Percentiles rank a stretch among this genome's conserved stretches.
These are phyloP conservation scores for Heloderma charlesbogerti DNA, from an alignment of 2,113 vertebrate species.

Conservation along the genomic window DNA sequence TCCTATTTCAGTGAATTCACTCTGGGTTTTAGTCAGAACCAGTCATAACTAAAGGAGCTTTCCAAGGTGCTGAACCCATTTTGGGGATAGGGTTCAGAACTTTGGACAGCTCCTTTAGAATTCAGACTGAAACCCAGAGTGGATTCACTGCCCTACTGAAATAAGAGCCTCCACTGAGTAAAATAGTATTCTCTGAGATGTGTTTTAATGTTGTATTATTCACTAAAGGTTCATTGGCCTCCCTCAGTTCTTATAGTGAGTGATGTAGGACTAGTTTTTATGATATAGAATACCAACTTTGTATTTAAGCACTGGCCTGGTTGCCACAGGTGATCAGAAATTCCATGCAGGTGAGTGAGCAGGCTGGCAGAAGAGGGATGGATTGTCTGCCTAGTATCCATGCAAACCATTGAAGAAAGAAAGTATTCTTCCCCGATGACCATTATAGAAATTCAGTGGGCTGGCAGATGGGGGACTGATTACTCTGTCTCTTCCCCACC, in stretches of 20 bases:
- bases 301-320: neutral
- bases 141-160: no score
- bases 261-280: neutral
- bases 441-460: neutral
- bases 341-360: neutral
- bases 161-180: no score
- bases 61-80: no score
- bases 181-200: neutral
- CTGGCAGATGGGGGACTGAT: neutral
- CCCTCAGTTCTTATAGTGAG: neutral
- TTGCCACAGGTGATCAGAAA: neutral
- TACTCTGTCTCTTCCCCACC: neutral
- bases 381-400: no score
- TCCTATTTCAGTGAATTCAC: no score
- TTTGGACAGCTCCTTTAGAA: no score
- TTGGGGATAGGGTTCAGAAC: no score
- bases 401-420: no score
- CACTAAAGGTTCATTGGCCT: no score
- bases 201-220: neutral
- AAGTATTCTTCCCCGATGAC: neutral
- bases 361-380: neutral
- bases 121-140: no score
- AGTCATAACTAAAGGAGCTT: no score
- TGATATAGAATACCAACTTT: neutral
- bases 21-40: no score